Base-by-base conservation (phyloP, 2,797 vertebrate species). In the Allobates femoralis region DNA sequence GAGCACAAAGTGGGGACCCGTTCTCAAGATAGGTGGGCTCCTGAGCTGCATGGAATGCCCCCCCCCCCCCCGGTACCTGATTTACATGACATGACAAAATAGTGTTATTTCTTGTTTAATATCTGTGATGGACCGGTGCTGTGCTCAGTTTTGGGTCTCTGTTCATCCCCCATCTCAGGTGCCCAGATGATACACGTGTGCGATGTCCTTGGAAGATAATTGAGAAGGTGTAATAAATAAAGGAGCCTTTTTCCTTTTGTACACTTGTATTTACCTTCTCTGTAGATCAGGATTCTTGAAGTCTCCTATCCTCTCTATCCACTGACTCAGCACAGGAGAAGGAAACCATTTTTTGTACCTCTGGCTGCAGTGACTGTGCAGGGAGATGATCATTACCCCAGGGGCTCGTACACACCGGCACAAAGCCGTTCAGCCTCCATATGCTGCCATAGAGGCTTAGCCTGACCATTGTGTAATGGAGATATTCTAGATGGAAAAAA, bases 281-380 rank as follows among this genome's bases (percentile, higher is more conserved):
- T 19, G 37, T 23, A 41, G 34, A n/a, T 69, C 34, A 23, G 12
- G 34, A 69, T 69, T 41, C 30, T 34, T 64, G 28, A 64, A 30
- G 1, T 0, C 32, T 67, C 19, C 34, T 71, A 19, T 41, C 23
- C 41, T 71, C 21, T 46, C 19, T n/a, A 4, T 8, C 15, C 23
- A 15, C 34, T 71, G 67, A 37, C 12, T 32, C 67, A 21, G 21
- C 32, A 41, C 67, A 46, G 21, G 32, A 67, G 64, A 67, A 19
- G 34, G 66, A 34, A 71, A 21, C 34, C 37, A 71, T 71, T 23
- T 71, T 41, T 71, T 46, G 46, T 71, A n/a, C 67, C 34, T 71
- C 66, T 32, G 11, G 32, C 66, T 69, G 28, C 66, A 67, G 30
- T 67, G 64, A 34, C 64, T 19, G 12, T 64, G 16, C 64, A 34